Base-by-base conservation (phyloP, 1,140 invertebrate species). In the Rhagoletis zephyria region DNA sequence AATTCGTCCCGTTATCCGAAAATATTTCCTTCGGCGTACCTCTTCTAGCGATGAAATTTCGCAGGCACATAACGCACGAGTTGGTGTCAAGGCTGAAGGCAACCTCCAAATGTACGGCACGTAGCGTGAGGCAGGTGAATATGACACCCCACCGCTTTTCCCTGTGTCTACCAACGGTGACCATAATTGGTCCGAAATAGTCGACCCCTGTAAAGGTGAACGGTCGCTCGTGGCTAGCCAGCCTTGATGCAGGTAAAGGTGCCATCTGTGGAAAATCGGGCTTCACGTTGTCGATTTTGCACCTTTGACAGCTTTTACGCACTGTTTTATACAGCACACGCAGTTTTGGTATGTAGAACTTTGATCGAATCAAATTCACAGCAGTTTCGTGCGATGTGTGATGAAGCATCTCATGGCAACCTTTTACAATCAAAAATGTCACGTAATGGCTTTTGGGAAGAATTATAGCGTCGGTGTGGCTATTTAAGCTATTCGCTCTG, bases 51-150 rank as follows among this genome's bases (percentile, higher is more conserved):
- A 94, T 90, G 88, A 94, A 93, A 67, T 93, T 86, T 16, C 91
- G 65, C 1, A 94, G 85, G 14, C 90, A 89, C 51, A 89, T 88
- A 30, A 94, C 86, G 85, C 93, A 93, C 30, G 30, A 30, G 30
- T 30, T 30, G 0, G 92, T 93, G 3, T 89, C 88, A 2, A 94
- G 86, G 6, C 89, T 90, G 10, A 90, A 89, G 0, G 90, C 92
- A 0, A 93, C 16, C 87, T 94, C 93, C 1, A 94, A 40, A 87
- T 94, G 94, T 0, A 94, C 89, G 0, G 93, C 93, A 85, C 93
- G 89, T 4, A 90, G 92, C 85, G 87, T 90, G 70, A 89, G 70
- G 65, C 92, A 93, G 0, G 93, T 94, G 81, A 93, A 94, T 12
- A 94, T 14, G 2, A 89, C 91, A 1, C 93, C 89, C 67, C 89